These are phyloP conservation scores for Bombyx mandarina DNA, from an alignment of 1,140 invertebrate genomes.

Conservation along the genomic window DNA sequence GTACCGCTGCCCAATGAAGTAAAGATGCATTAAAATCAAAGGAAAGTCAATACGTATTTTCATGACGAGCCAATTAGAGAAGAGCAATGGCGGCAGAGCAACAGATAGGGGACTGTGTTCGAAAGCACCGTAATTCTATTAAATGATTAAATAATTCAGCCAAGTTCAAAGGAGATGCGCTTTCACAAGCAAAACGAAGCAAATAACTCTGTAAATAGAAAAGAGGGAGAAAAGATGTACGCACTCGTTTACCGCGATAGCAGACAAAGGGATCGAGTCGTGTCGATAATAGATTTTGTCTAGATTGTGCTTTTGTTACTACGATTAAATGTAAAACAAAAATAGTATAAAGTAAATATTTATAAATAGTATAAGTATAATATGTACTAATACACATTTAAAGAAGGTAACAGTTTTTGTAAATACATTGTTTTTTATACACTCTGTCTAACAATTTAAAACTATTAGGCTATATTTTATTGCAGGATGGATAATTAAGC, in stretches of 20 bases:
- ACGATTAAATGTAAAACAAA: too few relatives aligned
- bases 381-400: too few relatives aligned
- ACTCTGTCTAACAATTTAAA: too few relatives aligned
- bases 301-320: too few relatives aligned
- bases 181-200: constrained; percentile 61
- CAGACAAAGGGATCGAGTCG: constrained; percentile 3
- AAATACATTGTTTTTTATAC: too few relatives aligned
- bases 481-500: too few relatives aligned
- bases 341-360: too few relatives aligned
- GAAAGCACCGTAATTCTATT: constrained; percentile 58
- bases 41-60: constrained; percentile 35
- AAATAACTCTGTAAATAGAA: constrained; percentile 50
- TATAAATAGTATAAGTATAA: too few relatives aligned
- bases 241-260: constrained; percentile 36
- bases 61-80: constrained; percentile 41
- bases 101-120: constrained; percentile 44
- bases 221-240: constrained; percentile 39
- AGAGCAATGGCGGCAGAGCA: constrained; percentile 28
- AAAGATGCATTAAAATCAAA: constrained; percentile 12
- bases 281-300: constrained; percentile 13
- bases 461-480: too few relatives aligned
- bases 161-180: constrained; percentile 64
- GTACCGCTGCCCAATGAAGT: not conserved
- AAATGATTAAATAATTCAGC: constrained; percentile 68
- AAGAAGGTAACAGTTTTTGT: too few relatives aligned